Evolutionary conservation across 23 tunicate genomes (phyloP), one percentile per base, ranked within the genome.

Genomic region (Styela plicata): DNA sequence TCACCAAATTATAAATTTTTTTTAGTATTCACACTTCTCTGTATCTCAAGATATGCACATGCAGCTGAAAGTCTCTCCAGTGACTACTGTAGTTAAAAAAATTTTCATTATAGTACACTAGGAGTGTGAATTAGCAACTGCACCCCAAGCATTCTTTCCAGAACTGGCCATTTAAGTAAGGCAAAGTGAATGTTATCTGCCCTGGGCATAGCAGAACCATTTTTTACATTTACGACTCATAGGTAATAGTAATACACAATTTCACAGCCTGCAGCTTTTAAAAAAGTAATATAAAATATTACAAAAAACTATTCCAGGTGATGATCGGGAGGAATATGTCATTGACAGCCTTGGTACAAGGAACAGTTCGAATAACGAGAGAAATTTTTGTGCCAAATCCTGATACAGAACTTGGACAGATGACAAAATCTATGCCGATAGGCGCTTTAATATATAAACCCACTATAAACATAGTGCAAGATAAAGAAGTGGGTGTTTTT

Each of bases 331-430:
- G 83, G 1, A 86, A 69, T 37, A 83, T 34, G 69, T 23, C 88
- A n/a, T 36, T 93, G 23, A 79, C 74, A 1, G 93, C 98, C 0
- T 25, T 74, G 13, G 82, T 84, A 29, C 44, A 70, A 36, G 98
- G 98, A 24, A 93, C 93, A 2, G 83, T 93, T 7, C 79, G 93
- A 21, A 89, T 93, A 29, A 93, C 98, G 22, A 93, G 85, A 85
- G 98, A 93, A 70, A 79, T 88, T 52, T 88, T 83, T 63, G 66
- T 93, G 1, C 98, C 98, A 0, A 52, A 63, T 27, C 80, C 82
- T 3, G 79, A 57, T 3, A 34, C 81, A 1, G 75, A 74, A 30
- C 83, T 74, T 2, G 98, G 89, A 3, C 63, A 88, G 65, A 66
- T 73, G 1, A 94, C 70, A 3, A 68, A 65, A n/a, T 28, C 64